Evolutionary conservation across 2,797 vertebrate species (phyloP), one percentile per base, ranked within the genome.

Genomic region (Hypotaenidia philippensis): DNA sequence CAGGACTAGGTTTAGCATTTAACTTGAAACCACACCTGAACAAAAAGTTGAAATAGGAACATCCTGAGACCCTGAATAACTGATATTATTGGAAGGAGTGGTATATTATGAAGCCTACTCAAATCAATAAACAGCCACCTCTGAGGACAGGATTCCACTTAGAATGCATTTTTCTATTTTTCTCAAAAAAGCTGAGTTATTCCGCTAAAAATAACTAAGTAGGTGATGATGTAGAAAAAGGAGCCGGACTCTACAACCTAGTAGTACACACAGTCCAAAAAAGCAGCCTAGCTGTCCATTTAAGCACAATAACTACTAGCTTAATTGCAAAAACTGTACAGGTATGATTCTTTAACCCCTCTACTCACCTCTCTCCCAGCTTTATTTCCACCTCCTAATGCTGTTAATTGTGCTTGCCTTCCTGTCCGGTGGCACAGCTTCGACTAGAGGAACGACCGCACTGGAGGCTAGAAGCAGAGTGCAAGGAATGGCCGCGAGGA

Each of bases 261-360:
- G 25, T 4, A 68, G 9, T 21, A 3, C 4, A 38, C 17, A 11
- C 21, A 2, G 16, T 14, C 18, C 38, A 16, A 19, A 40, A 40
- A 72, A 29, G 23, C n/a, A 47, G 16, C 45, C 45, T 25, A 25
- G 9, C 44, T 34, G 21, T 45, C 41, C 2, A 0, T 32, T 22
- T 8, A 3, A 3, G 2, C 25, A 18, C 2, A 40, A 0, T 18
- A 68, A 20, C 27, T 49, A 19, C n/a, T 29, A 3, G 11, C 17
- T 11, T 25, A 72, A 50, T 4, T 2, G 15, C 29, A 61, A 26
- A 72, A 29, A 50, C 14, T 20, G 11, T 29, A 3, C 18, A 22
- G 16, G 5, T 2, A 1, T 0, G 26, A 25, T 7, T 32, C 27
- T 18, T 21, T 3, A n/a, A 10, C 6, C 2, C 13, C 18, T 53